Percentiles rank a stretch among this genome's conserved stretches.
phyloP scores from a whole-genome alignment of 2,888 invertebrate species.

The Hydriomena furcata region DNA sequence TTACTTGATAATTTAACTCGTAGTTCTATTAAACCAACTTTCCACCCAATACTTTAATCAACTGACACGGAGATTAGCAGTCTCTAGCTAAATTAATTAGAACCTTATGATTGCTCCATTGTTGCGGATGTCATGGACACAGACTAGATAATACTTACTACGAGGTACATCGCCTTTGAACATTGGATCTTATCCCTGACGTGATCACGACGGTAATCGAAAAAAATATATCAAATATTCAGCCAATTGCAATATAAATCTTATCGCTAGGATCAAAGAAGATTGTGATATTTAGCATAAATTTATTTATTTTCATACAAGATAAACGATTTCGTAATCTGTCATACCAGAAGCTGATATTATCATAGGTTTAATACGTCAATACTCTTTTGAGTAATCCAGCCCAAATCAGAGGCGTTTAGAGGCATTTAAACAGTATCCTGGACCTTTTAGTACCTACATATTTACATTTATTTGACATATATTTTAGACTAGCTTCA shows the following conservation, averaged over 20 bases:
- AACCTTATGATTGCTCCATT: conserved; percentile 15
- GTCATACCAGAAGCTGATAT: too few relatives aligned
- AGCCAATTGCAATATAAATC: conserved; percentile 8
- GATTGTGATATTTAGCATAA: neutral
- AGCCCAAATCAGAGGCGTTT: too few relatives aligned
- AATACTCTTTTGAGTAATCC: too few relatives aligned
- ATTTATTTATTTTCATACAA: neutral
- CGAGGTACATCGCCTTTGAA: too few relatives aligned
- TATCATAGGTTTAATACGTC: too few relatives aligned
- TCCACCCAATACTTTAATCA: neutral
- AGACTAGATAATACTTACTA: neutral
- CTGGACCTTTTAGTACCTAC: too few relatives aligned
- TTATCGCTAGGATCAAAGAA: conserved; percentile 13
- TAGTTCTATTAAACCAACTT: neutral
- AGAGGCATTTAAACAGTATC: too few relatives aligned
- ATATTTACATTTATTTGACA: too few relatives aligned
- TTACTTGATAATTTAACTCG: neutral
- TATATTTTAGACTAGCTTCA: too few relatives aligned
- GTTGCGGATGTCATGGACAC: conserved; percentile 3
- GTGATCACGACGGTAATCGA: conserved; percentile 12
- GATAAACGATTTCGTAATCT: too few relatives aligned
- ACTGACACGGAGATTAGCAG: neutral
- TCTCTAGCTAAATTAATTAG: conserved; percentile 22
- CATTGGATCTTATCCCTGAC: conserved; percentile 3
- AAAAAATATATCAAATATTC: conserved; percentile 11